Evolutionary conservation across 2,113 vertebrate species (phyloP).

Genomic region (Nannobrachium achirus): DNA sequence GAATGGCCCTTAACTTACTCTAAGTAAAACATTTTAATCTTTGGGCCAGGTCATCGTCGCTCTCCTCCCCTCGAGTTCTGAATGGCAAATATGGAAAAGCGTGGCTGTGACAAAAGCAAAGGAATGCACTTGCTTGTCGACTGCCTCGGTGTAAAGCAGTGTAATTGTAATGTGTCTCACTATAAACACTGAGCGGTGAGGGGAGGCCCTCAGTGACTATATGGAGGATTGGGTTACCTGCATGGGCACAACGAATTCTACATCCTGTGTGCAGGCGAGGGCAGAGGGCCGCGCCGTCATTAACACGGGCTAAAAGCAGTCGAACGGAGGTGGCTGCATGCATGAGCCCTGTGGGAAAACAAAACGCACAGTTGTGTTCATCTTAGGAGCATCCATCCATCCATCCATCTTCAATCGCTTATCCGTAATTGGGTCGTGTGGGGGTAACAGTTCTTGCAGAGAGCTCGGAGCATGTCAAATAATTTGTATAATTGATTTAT

Average conservation of each 20-base stretch:
- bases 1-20: too few species aligned
- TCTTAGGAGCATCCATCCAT: too few species aligned
- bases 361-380: too few species aligned
- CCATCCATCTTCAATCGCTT: too few species aligned
- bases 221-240: constrained; percentile 76
- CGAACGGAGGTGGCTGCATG: background rate
- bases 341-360: too few species aligned
- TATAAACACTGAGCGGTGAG: constrained; percentile 75
- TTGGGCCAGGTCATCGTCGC: constrained; percentile 46
- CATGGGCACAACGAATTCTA: constrained; percentile 71
- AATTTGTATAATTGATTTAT: too few species aligned
- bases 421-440: too few species aligned
- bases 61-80: constrained; percentile 60
- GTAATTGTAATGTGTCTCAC: constrained; percentile 64
- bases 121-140: constrained; percentile 79
- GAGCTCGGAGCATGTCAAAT: too few species aligned
- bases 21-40: too few species aligned
- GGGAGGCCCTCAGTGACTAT: constrained; percentile 74
- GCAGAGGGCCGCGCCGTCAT: constrained; percentile 39
- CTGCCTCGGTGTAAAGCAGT: constrained; percentile 55
- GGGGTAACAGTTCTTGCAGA: too few species aligned
- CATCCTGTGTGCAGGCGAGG: constrained; percentile 55
- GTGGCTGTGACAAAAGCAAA: constrained; percentile 83
- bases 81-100: constrained; percentile 63
- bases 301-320: constrained; percentile 48